Evolutionary conservation across 2,888 invertebrate species (phyloP).

Genomic region (Agrilus mali): DNA sequence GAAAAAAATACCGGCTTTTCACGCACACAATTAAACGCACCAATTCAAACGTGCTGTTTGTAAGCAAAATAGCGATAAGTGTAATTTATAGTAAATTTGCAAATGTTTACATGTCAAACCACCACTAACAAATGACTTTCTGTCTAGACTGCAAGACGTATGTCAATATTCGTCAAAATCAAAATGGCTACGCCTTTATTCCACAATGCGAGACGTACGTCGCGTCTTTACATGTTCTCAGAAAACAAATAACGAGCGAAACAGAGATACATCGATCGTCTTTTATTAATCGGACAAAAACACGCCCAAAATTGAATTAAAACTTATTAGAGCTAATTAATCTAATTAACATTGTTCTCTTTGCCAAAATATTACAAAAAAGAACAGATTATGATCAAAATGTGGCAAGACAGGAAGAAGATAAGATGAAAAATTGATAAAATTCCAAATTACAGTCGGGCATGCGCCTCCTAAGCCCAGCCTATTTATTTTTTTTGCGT

Average conservation of each 20-base stretch:
- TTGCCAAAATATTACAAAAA: too few relatives aligned
- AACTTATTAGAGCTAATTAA: too few relatives aligned
- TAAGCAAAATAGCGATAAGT: not conserved
- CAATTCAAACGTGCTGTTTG: slow-evolving; percentile 10
- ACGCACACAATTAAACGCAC: slow-evolving; percentile 2
- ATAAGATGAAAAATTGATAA: too few relatives aligned
- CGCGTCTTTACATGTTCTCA: slow-evolving; percentile 7
- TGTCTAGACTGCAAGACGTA: slow-evolving; percentile 41
- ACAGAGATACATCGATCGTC: slow-evolving; percentile 13
- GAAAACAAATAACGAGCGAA: slow-evolving; percentile 1
- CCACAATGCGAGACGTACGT: slow-evolving; percentile 20
- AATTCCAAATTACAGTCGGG: too few relatives aligned
- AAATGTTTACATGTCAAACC: slow-evolving; percentile 38
- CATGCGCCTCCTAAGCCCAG: too few relatives aligned
- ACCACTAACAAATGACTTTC: slow-evolving; percentile 37
- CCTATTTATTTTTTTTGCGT: too few relatives aligned
- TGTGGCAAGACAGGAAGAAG: too few relatives aligned
- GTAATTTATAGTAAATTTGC: slow-evolving; percentile 14
- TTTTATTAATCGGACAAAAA: slow-evolving; percentile 16
- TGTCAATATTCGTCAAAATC: slow-evolving; percentile 63
- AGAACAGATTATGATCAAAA: too few relatives aligned
- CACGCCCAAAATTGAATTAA: slow-evolving; percentile 26
- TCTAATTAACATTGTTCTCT: too few relatives aligned
- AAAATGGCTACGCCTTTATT: slow-evolving; percentile 56
- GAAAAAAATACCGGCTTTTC: slow-evolving; percentile 3